Evolutionary conservation across 2,888 invertebrate genomes (phyloP).

Genomic region (Hypolimnas misippus): DNA sequence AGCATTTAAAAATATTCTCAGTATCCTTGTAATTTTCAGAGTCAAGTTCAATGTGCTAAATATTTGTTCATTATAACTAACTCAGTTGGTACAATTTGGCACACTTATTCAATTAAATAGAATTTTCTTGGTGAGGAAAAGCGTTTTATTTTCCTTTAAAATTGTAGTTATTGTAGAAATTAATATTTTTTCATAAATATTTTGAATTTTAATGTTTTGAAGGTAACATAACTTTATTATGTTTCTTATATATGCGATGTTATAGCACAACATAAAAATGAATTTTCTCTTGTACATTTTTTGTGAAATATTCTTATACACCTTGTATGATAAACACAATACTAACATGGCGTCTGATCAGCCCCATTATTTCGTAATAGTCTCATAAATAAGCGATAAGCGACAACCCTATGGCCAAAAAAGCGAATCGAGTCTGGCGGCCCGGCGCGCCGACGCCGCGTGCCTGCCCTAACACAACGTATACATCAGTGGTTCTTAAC

Average conservation of each 20-base stretch:
- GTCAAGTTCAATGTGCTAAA: conserved; percentile 1
- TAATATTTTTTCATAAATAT: too few species aligned
- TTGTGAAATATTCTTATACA: background rate
- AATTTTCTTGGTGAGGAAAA: background rate
- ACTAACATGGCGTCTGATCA: background rate
- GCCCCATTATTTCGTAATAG: conserved; percentile 2
- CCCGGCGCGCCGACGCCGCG: conserved; percentile 61
- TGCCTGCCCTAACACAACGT: conserved; percentile 81
- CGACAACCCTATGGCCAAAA: conserved; percentile 70
- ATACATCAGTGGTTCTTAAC: conserved; percentile 41
- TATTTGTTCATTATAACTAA: background rate
- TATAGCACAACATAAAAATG: background rate
- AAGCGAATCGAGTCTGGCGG: conserved; percentile 57
- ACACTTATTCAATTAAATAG: background rate
- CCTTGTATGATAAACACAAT: background rate
- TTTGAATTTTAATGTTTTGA: too few species aligned
- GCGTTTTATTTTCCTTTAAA: too few species aligned
- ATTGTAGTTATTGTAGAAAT: too few species aligned
- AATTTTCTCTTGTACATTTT: background rate
- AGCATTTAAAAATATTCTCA: background rate
- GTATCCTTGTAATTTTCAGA: background rate
- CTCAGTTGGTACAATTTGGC: background rate
- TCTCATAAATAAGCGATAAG: conserved; percentile 23
- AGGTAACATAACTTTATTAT: background rate
- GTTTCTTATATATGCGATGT: background rate